These are phyloP conservation scores for Sclerodermus sp. DNA, from an alignment of 2,888 invertebrate genomes.

Conservation along the genomic window DNA sequence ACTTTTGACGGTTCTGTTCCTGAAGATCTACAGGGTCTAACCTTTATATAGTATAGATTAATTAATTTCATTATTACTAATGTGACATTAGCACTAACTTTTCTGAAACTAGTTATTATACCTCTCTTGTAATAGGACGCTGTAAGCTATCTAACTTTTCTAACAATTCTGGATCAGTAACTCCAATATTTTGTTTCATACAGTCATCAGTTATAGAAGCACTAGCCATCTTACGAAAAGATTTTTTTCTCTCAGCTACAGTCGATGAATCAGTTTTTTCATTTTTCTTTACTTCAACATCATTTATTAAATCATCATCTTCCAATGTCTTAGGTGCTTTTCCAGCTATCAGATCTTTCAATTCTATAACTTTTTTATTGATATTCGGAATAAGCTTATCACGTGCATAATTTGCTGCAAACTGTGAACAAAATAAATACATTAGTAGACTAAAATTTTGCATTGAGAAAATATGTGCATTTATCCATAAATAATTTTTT, in stretches of 20 bases:
- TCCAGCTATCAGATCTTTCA: constrained; percentile 70
- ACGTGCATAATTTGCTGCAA: constrained; percentile 90
- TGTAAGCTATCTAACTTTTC: constrained; percentile 67
- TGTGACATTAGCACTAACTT: not conserved
- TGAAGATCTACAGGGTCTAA: constrained; percentile 39
- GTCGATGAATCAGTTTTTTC: constrained; percentile 38
- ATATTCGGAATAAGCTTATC: constrained; percentile 83
- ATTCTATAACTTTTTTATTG: constrained; percentile 73
- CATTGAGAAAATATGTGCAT: not conserved
- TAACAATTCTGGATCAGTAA: constrained; percentile 70
- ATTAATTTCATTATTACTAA: not conserved
- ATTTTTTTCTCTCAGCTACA: constrained; percentile 64
- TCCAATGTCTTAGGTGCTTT: constrained; percentile 51
- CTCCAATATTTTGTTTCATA: constrained; percentile 58
- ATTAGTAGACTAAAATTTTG: not conserved
- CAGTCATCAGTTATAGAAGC: constrained; percentile 62
- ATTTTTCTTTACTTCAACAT: constrained; percentile 58
- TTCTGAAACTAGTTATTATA: constrained; percentile 16
- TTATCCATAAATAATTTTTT: not conserved
- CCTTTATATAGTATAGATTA: constrained; percentile 27
- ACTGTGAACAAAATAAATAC: constrained; percentile 55
- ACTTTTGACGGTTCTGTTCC: constrained; percentile 38
- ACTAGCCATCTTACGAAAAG: constrained; percentile 69
- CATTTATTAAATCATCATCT: constrained; percentile 44
- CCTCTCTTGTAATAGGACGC: constrained; percentile 56